Conservation (phyloP, 2,888 invertebrate genomes). For the Macrosiphum euphorbiae region DNA sequence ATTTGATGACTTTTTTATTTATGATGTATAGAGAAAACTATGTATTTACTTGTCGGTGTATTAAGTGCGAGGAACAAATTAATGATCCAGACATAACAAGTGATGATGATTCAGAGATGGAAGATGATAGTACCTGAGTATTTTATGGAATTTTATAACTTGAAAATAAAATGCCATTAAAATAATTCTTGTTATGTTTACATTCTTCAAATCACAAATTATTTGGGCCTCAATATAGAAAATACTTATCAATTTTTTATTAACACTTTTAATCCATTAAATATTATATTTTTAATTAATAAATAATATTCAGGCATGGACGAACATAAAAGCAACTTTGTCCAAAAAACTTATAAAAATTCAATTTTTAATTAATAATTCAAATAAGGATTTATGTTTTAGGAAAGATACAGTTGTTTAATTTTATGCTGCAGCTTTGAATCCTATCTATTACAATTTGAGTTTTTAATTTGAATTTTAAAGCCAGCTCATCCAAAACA, state of each 20-base stretch:
- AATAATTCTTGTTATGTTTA: background rate
- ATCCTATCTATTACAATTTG: conserved; percentile 90
- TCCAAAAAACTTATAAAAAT: background rate
- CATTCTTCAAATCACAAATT: background rate
- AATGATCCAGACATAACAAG: conserved; percentile 84
- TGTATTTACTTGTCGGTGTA: conserved; percentile 85
- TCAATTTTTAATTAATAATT: background rate
- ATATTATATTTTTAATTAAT: background rate
- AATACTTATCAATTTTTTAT: background rate
- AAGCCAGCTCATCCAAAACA: conserved; percentile 92
- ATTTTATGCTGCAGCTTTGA: conserved; percentile 72
- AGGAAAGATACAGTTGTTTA: background rate
- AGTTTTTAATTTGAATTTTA: conserved; percentile 91
- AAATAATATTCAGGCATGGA: background rate
- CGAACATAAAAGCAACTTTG: background rate
- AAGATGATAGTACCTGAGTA: conserved; percentile 70
- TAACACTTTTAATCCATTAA: background rate
- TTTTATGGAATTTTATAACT: background rate
- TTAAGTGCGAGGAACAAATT: conserved; percentile 81
- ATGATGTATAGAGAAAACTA: conserved; percentile 75
- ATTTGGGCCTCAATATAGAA: background rate
- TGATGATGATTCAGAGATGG: conserved; percentile 83
- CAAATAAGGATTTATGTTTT: background rate
- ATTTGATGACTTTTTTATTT: conserved; percentile 21
- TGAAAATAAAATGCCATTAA: background rate